Conservation (phyloP, 2,888 invertebrate species). For the Cinara cedri region DNA sequence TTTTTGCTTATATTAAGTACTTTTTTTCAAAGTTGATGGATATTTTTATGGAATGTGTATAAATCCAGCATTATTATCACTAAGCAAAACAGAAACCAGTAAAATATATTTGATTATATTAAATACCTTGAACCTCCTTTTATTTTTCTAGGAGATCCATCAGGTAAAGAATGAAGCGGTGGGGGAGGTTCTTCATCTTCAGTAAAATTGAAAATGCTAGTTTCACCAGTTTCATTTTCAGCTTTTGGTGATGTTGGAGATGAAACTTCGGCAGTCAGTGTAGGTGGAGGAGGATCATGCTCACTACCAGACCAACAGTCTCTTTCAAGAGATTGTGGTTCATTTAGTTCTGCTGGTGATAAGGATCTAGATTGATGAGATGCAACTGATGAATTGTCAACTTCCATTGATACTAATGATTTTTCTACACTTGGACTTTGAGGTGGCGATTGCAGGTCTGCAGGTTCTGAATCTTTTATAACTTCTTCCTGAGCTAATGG, state of each 20-base stretch:
- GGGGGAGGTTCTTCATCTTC: conserved; percentile 61
- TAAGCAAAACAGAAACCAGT: neutral
- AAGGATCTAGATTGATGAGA: conserved; percentile 57
- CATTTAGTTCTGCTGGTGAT: conserved; percentile 57
- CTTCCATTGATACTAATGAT: conserved; percentile 11
- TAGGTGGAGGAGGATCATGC: conserved; percentile 58
- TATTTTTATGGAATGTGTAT: too few relatives aligned
- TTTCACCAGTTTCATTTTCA: conserved; percentile 56
- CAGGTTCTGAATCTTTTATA: conserved; percentile 22
- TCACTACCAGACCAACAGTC: conserved; percentile 56
- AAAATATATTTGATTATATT: neutral
- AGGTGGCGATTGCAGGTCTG: conserved; percentile 20
- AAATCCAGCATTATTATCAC: neutral
- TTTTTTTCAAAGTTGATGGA: too few relatives aligned
- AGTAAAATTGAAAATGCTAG: conserved; percentile 61
- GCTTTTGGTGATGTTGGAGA: conserved; percentile 38
- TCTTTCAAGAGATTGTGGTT: conserved; percentile 50
- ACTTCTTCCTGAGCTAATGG: conserved; percentile 16
- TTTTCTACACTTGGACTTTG: conserved; percentile 26
- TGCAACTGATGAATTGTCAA: conserved; percentile 46
- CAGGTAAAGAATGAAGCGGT: conserved; percentile 58
- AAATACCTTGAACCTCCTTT: conserved; percentile 58
- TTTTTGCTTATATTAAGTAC: too few relatives aligned
- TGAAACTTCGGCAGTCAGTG: conserved; percentile 61
- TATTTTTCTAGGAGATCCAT: conserved; percentile 58